Base-by-base conservation (phyloP, 30 jellyfish, hydroid and myxozoan species). In the Chrysaora quinquecirrha region DNA sequence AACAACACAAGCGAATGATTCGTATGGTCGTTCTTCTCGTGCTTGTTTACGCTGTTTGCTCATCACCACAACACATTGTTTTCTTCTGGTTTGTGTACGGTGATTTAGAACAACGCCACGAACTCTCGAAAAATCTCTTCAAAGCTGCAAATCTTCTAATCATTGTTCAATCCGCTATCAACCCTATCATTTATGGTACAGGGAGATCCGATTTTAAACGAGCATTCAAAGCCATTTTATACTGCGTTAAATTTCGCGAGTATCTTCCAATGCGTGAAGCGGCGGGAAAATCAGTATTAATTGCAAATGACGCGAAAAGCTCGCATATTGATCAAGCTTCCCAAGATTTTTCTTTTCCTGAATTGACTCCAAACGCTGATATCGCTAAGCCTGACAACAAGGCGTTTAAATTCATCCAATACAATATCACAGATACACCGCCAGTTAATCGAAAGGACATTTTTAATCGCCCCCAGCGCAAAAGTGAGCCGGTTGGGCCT, bases 171-270 rank as follows among this genome's bases (percentile, higher is more conserved):
- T 91, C 97, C 31, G 90, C 97, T 18, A 80, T 95, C 61, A 95
- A 95, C 76, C 99, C 99, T 0, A 48, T 95, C 32, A 88, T 95
- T 0, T 95, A 95, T 28, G 99, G 99, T 46, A 95, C 88, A 9
- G 87, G 87, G 16, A 66, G 99, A n/a, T 60, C 63, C 21, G 99
- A 95, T 80, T 95, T 79, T 71, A 85, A 89, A 63, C 71, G 81
- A 10, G 97, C 97, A 3, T 86, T 95, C 69, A 88, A 75, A 24
- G 68, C 80, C 48, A 50, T 82, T 3, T 69, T 93, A 28, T 81
- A 23, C 29, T 75, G 89, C 47, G 30, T 31, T 2, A 85, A 31
- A 27, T 3, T 63, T 23, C 68, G 87, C 7, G 61, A 35, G 31
- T 73, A 70, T 75, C 6, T 29, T 9, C 11, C 14, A 14, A 38